Base-by-base conservation (phyloP, 2,797 vertebrate genomes). In the Anisognathus igniventris region DNA sequence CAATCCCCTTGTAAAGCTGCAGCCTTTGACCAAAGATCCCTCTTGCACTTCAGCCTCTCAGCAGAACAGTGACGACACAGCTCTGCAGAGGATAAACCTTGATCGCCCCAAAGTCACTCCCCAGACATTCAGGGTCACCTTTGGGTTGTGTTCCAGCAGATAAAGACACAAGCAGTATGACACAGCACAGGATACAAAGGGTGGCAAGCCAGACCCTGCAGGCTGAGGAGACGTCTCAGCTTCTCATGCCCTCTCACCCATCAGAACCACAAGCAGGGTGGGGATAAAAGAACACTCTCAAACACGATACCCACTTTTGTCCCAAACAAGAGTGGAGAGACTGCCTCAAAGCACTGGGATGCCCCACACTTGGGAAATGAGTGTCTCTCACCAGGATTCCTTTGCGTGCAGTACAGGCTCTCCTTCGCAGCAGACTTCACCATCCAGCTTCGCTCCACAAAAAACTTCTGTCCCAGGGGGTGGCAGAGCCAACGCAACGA, bases 361-460 rank as follows among this genome's bases (percentile, higher is more conserved):
- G 44, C 14, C 81, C 66, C 3, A 2, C 12, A 5, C 42, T 35
- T 6, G 1, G 53, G 86, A 53, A 23, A 25, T 1, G 8, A 73
- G 37, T 1, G 1, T 11, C 24, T 48, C 97, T 94, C 96, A 99
- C 99, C 99, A 39, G 98, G 97, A 86, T 98, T 98, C 98, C 99
- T 98, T 66, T 98, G 98, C 24, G 98, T 98, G 24, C 98, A 99
- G 96, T 98, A 99, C 33, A 99, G 97, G 40, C 98, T 98, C 30
- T 99, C 98, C 71, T 97, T 98, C 8, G 98, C 97, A 85, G 98
- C 98, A 0, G 98, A 98, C 93, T 98, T 99, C 97, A 99, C 98
- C 0, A 98, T 99, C 99, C 99, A 99, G 97, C 99, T 99, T 73
- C 99, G 98, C 78, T 98, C 98, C 96, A 99, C 98, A 97, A 99